phyloP scores from a whole-genome alignment of 2,113 vertebrate species.

The Rostratula benghalensis region DNA sequence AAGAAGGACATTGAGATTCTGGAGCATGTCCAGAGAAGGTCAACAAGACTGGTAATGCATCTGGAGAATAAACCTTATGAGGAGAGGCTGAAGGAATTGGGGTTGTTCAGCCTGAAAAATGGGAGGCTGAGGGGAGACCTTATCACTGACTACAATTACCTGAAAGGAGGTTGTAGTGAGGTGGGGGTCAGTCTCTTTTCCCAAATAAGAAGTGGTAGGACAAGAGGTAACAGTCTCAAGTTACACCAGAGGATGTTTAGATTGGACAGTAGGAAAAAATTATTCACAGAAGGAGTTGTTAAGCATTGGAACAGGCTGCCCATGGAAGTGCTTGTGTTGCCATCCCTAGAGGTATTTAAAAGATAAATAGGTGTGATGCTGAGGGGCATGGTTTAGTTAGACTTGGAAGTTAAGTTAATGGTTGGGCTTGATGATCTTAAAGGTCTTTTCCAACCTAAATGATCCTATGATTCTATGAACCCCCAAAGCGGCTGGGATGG shows the following conservation, averaged over 20 bases:
- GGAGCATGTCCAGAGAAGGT: accelerated
- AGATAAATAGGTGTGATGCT: background rate
- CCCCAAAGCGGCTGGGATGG: background rate
- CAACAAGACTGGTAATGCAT: background rate
- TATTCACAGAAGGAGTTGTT: background rate
- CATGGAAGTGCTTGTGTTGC: background rate
- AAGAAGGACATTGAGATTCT: background rate
- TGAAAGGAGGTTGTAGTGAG: background rate
- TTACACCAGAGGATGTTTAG: background rate
- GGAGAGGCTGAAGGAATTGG: accelerated
- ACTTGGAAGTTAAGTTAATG: background rate
- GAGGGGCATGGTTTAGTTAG: background rate
- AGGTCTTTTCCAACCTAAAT: background rate
- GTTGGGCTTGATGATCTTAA: background rate
- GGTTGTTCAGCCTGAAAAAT: background rate
- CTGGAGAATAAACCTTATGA: background rate
- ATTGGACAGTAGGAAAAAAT: background rate
- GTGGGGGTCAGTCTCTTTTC: accelerated
- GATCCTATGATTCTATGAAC: background rate
- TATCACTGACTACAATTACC: background rate
- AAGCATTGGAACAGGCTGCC: background rate
- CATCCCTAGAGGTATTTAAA: background rate
- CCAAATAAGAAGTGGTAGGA: background rate
- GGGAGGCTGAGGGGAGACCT: background rate
- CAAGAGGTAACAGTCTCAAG: background rate